phyloP scores from a whole-genome alignment of 2,888 invertebrate genomes.

The Hirtodrosophila confusa region DNA sequence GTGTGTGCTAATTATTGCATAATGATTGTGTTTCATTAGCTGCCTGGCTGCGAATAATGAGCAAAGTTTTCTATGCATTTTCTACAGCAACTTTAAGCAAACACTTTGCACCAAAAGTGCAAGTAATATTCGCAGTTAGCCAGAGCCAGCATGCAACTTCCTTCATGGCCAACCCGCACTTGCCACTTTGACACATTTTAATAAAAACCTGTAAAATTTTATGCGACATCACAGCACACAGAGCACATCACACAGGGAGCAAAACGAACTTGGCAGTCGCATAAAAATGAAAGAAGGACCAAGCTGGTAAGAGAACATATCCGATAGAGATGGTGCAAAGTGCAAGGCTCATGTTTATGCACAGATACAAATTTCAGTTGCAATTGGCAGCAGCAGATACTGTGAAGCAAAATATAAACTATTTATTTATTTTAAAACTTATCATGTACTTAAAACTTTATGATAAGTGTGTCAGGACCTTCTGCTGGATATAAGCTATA shows the following conservation, averaged over 20 bases:
- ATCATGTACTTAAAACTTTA: too few relatives aligned
- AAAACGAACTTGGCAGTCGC: slow-evolving; percentile 38
- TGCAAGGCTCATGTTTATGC: slow-evolving; percentile 28
- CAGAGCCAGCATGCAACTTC: slow-evolving; percentile 23
- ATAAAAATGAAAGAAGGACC: slow-evolving; percentile 54
- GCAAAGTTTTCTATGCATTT: slow-evolving; percentile 61
- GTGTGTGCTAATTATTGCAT: slow-evolving; percentile 70
- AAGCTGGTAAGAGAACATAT: slow-evolving; percentile 30
- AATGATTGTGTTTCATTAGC: slow-evolving; percentile 72
- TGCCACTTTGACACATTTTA: slow-evolving; percentile 58
- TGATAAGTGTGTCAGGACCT: too few relatives aligned
- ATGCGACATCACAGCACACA: slow-evolving; percentile 49
- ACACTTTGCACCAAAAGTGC: slow-evolving; percentile 53
- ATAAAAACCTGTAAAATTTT: slow-evolving; percentile 71
- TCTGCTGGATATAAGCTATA: too few relatives aligned
- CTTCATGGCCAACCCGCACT: slow-evolving; percentile 9
- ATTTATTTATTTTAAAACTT: too few relatives aligned
- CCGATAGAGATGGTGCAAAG: slow-evolving; percentile 27
- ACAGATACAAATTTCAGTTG: slow-evolving; percentile 30
- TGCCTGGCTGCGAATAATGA: slow-evolving; percentile 38
- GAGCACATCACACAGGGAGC: slow-evolving; percentile 1
- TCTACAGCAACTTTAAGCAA: slow-evolving; percentile 57
- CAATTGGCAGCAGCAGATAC: background rate
- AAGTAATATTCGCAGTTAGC: slow-evolving; percentile 59
- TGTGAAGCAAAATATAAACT: too few relatives aligned